Base-by-base conservation (phyloP, 2,113 vertebrate species). In the Ameiurus melas region DNA sequence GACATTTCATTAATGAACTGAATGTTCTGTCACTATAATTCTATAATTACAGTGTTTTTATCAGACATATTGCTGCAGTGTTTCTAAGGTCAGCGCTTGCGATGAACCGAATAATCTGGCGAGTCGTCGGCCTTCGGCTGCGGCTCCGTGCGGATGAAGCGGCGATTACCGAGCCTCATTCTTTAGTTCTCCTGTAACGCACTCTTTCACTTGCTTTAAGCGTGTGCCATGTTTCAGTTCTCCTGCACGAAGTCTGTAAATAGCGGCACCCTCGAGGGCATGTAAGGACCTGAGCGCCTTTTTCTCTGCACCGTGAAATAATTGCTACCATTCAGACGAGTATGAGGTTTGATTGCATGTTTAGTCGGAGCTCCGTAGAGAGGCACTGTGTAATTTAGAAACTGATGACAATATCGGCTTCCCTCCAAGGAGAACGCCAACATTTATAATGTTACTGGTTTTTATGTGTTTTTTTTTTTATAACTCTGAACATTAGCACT, bases 321-420 rank as follows among this genome's bases (percentile, higher is more conserved):
- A 92, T 90, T 90, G 83, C 91, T 82, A 83, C 36, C 66, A 88
- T 88, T 89, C 84, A 84, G 81, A 89, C 22, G 30, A 79, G 82
- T 88, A 70, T 87, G 62, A 71, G 86, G 86, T 89, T 89, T 90
- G 88, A 90, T 89, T 90, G 90, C 90, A 87, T 90, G 86, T 91
- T 92, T 92, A 88, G 86, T 75, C 33, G 82, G 64, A 53, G 85
- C 86, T 90, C 88, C 89, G 80, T 81, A 53, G 90, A 89, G 91
- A 88, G 75, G 43, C 39, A 33, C 85, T 84, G 75, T 90, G 87
- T 90, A 89, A 92, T 90, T 91, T 90, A 57, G 87, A 90, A 90
- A 86, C 85, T 70, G 89, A 89, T 89, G 85, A 84, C 87, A 87
- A 70, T 83, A 89, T 92, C 82, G 85, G 77, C 80, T 89, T 85